A percentile compares a stretch with the other conserved stretches of the same genome.
These are phyloP conservation scores for Drosophila truncata DNA, from an alignment of 1,140 invertebrate genomes.

Conservation along the genomic window DNA sequence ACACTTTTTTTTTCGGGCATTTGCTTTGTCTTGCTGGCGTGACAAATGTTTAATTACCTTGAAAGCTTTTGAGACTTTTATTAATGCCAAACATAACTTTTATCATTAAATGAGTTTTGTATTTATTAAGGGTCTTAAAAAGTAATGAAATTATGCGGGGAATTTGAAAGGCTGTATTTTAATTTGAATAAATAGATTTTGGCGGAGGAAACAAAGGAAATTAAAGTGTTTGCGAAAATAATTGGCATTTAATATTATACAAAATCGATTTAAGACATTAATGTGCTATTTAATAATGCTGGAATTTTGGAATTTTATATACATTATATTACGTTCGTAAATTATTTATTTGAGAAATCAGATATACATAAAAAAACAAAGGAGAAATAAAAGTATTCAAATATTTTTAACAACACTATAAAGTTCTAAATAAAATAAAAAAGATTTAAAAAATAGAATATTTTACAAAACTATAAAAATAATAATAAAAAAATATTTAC, in stretches of 20 bases:
- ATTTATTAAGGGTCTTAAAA: conserved; percentile 53
- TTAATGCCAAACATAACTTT: conserved; percentile 69
- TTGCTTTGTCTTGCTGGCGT: conserved; percentile 32
- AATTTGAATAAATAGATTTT: conserved; percentile 38
- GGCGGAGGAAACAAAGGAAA: background rate
- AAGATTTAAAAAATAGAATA: background rate
- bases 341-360: too few relatives aligned
- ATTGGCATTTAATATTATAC: background rate
- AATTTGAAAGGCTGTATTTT: conserved; percentile 19
- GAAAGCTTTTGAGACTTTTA: conserved; percentile 57
- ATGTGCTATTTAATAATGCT: background rate
- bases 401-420: too few relatives aligned
- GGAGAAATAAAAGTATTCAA: too few relatives aligned
- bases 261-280: too few relatives aligned
- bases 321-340: too few relatives aligned
- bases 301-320: too few relatives aligned
- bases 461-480: background rate
- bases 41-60: conserved; percentile 72
- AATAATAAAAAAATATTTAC: too few relatives aligned
- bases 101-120: conserved; percentile 62
- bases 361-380: too few relatives aligned
- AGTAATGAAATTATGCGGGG: conserved; percentile 47
- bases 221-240: background rate
- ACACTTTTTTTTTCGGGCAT: conserved; percentile 29
- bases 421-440: background rate